Percentiles rank a stretch among this genome's conserved stretches.
These are phyloP conservation scores for Nudaria mundana DNA, from an alignment of 2,888 invertebrate genomes.

Conservation along the genomic window DNA sequence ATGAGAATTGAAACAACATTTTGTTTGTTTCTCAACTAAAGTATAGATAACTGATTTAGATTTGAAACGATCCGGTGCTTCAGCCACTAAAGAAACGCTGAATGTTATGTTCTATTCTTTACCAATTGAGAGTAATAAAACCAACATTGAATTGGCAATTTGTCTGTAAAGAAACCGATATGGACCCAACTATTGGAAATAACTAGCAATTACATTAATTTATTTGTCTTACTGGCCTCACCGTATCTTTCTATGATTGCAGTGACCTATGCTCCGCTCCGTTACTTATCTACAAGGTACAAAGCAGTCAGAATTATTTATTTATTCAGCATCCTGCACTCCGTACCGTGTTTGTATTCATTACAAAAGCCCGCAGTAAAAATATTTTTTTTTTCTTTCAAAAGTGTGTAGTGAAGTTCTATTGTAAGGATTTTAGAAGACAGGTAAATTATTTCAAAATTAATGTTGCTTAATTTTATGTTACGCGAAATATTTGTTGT, in stretches of 20 bases:
- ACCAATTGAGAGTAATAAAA: conserved; percentile 5
- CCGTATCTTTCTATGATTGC: conserved; percentile 73
- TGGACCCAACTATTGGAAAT: conserved; percentile 24
- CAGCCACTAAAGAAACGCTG: background rate
- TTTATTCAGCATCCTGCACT: conserved; percentile 51
- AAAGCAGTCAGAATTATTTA: conserved; percentile 68
- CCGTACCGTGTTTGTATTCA: conserved; percentile 40
- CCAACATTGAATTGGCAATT: conserved; percentile 8
- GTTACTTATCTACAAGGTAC: conserved; percentile 69
- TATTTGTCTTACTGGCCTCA: conserved; percentile 62
- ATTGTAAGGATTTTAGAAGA: no score
- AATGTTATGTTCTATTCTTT: conserved; percentile 9
- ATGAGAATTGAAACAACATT: no score
- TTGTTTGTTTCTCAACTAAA: no score
- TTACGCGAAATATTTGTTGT: no score
- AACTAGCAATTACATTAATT: conserved; percentile 46
- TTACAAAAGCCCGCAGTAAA: no score
- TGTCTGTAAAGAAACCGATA: conserved; percentile 12
- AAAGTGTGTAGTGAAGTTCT: no score
- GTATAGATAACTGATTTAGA: no score
- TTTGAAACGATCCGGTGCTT: no score
- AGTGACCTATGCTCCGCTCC: conserved; percentile 65
- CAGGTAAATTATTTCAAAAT: no score
- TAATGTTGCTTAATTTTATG: no score
- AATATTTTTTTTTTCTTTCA: no score